Base-by-base conservation (phyloP, 1,140 invertebrate genomes). In the Heliconius eleuchia region DNA sequence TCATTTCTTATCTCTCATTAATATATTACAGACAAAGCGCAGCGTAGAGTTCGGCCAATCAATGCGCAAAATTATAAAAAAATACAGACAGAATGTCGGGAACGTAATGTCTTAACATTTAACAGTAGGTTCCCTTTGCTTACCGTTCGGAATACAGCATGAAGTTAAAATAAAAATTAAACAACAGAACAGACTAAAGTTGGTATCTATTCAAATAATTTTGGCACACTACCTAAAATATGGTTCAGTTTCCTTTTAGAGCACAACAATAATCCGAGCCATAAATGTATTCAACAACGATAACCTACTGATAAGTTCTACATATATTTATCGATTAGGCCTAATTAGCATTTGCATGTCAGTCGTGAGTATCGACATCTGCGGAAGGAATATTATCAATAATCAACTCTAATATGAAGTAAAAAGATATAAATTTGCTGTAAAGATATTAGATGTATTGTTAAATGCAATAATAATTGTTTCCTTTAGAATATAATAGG, bases 321-420 rank as follows among this genome's bases (percentile, higher is more conserved):
- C 42, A 71, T 71, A 77, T 71, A 76, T 27, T 19, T 76, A 77
- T 77, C 60, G 75, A 76, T 76, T 76, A 50, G 55, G n/a, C 55
- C n/a, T 23, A 72, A 30, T 77, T 72, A 72, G 34, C 46, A 72
- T 73, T 39, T n/a, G n/a, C 70, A 34, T 73, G 50, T 55, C 39
- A 73, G 13, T 60, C 52, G 71, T 55, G 77, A 60, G 27, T 34
- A 66, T 74, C 50, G 73, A 23, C 77, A 73, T 34, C 23, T 78
- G 77, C 50, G 34, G 23, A 30, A 50, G 11, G 9, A 13, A n/a
- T 23, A 0, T 16, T 50, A 34, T n/a, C 13, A 76, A 76, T 19
- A 46, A 23, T 76, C n/a, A 71, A 50, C 37, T 30, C 30, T 70
- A 76, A 71, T 1, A 30, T 7, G n/a, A 27, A 16, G n/a, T 4